These are phyloP conservation scores for Alsophila aescularia DNA, from an alignment of 2,888 invertebrate species.

Conservation along the genomic window DNA sequence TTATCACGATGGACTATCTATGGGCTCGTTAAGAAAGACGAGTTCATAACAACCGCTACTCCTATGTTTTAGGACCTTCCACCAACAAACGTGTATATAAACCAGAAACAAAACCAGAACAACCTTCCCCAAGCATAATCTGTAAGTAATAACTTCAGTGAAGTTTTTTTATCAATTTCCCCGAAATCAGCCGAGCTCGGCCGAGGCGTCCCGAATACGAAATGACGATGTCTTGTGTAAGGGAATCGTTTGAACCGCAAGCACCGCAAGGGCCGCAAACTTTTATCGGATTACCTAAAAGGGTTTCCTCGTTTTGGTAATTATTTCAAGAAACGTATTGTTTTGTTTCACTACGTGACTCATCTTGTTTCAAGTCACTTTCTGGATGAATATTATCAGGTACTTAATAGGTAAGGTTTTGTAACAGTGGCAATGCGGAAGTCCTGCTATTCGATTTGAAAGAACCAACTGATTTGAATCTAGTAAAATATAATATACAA, in stretches of 20 bases:
- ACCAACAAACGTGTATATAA: conserved; percentile 11
- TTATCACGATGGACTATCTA: too few species aligned
- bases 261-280: conserved; percentile 47
- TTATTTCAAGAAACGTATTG: conserved; percentile 53
- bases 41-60: background rate
- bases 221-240: conserved; percentile 41
- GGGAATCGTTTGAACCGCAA: conserved; percentile 38
- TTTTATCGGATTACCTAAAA: conserved; percentile 63
- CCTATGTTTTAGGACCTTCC: background rate
- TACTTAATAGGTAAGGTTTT: background rate
- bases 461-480: too few species aligned
- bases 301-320: conserved; percentile 55
- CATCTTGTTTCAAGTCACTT: conserved; percentile 27
- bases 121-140: conserved; percentile 23
- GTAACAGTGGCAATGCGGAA: too few species aligned
- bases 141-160: conserved; percentile 34
- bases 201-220: conserved; percentile 37
- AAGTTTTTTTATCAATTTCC: conserved; percentile 30
- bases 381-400: background rate
- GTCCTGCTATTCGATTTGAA: too few species aligned
- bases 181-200: conserved; percentile 31
- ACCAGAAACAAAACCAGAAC: conserved; percentile 20
- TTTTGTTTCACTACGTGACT: conserved; percentile 45
- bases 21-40: too few species aligned
- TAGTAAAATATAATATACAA: too few species aligned